Base-by-base conservation (phyloP, 1,140 invertebrate species). In the Pemphigus obesinymphae region DNA sequence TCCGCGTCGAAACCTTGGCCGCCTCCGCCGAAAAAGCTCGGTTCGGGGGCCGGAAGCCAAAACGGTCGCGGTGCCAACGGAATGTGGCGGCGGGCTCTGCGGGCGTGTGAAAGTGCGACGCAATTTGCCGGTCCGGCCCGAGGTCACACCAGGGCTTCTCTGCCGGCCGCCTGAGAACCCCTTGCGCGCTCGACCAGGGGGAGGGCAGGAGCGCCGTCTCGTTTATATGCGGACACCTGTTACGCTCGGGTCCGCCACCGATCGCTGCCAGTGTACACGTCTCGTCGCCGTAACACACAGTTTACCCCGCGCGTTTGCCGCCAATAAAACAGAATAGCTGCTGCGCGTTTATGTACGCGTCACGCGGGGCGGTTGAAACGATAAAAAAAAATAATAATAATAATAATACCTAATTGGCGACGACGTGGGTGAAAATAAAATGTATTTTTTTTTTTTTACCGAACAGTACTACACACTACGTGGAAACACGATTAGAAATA, bases 41-140 rank as follows among this genome's bases (percentile, higher is more conserved):
- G 26, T 26, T 29, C 26, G 26, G 26, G n/a, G 45, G 70, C 23
- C 70, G 70, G 53, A 76, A 53, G 73, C 73, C 73, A 45, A 53
- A 37, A 58, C 55, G 55, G 53, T 61, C 6, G 23, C n/a, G 73
- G 31, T 37, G 73, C 73, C 73, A 78, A 55, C 58, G 40, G 53
- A 78, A 78, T 58, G 48, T 26, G 73, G 48, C 34, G 34, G 73
- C 73, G 50, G 34, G 1, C 1, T n/a, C 23, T 15, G n/a, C 29
- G 50, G n/a, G 7, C 23, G 37, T 58, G 76, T 45, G 50, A 61
- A 80, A 80, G 53, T 80, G 55, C 76, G 76, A 43, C 76, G 76
- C 76, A 80, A 61, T 80, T 80, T 23, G 31, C 37, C 15, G 53
- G 17, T 61, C 37, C 23, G n/a, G 34, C 34, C 1, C 76, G 76